A percentile compares a stretch with the other conserved stretches of the same genome.
Evolutionary conservation across 2,113 vertebrate species (phyloP).

Genomic region (Pithys albifrons): DNA sequence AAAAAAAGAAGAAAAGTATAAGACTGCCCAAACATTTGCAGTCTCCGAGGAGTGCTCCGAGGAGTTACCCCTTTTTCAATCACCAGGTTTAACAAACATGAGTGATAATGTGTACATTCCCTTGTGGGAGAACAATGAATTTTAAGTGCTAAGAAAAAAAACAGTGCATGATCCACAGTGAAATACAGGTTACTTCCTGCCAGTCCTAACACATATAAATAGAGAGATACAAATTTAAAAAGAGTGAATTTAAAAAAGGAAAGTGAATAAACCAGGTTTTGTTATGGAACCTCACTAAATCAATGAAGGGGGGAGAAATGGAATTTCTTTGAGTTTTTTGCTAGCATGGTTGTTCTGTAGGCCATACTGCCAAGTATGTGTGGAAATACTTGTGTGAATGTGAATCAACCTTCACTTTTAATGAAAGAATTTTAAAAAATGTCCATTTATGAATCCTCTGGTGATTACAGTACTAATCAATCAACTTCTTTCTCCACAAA

Average conservation of each 20-base stretch:
- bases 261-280: background rate
- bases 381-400: background rate
- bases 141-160: background rate
- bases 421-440: background rate
- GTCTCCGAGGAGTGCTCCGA: background rate
- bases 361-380: background rate
- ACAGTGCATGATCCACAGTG: background rate
- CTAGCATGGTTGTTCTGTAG: background rate
- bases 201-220: background rate
- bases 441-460: background rate
- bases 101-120: background rate
- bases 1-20: background rate
- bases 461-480: accelerated
- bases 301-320: background rate
- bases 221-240: background rate
- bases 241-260: background rate
- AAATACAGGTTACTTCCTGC: background rate
- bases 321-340: background rate
- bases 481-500: background rate
- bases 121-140: background rate
- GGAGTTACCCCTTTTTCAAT: background rate
- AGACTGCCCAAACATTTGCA: background rate
- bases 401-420: background rate
- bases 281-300: background rate
- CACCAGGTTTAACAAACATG: background rate